These are phyloP conservation scores for Yasuhikotakia modesta DNA, from an alignment of 2,797 vertebrate genomes.

Conservation along the genomic window DNA sequence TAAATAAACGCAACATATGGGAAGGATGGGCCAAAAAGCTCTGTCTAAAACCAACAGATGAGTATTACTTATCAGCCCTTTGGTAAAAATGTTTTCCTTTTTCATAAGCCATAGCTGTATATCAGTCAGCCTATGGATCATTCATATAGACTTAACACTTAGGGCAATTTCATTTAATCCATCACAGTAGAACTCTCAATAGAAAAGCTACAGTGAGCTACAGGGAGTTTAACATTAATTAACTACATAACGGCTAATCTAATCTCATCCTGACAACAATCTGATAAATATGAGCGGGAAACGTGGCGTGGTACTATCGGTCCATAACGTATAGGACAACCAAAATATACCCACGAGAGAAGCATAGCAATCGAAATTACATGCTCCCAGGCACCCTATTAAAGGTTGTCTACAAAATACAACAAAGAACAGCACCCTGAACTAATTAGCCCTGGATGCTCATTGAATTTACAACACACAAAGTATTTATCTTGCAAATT, in stretches of 20 bases:
- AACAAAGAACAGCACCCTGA: conserved; percentile 57
- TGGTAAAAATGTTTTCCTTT: neutral
- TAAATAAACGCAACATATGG: neutral
- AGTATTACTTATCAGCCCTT: neutral
- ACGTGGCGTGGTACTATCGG: conserved; percentile 37
- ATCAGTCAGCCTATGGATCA: neutral
- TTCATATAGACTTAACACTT: conserved; percentile 1
- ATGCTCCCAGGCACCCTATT: conserved; percentile 48
- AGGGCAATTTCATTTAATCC: conserved; percentile 22
- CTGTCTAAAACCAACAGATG: neutral
- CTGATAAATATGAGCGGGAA: conserved; percentile 46
- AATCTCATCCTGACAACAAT: conserved; percentile 50
- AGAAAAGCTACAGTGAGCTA: conserved; percentile 22
- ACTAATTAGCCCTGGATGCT: conserved; percentile 55
- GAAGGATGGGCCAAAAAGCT: neutral
- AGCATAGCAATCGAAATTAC: conserved; percentile 53
- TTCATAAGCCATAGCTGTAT: neutral
- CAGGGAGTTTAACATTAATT: conserved; percentile 52
- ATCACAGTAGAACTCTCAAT: conserved; percentile 15
- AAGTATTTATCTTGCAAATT: conserved; percentile 42
- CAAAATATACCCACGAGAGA: conserved; percentile 49
- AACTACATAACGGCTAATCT: conserved; percentile 44
- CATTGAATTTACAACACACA: conserved; percentile 49
- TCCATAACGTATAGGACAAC: conserved; percentile 42
- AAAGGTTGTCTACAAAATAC: conserved; percentile 55